Evolutionary conservation across 1,140 invertebrate species (phyloP).

Genomic region (Rhopalosiphum padi): DNA sequence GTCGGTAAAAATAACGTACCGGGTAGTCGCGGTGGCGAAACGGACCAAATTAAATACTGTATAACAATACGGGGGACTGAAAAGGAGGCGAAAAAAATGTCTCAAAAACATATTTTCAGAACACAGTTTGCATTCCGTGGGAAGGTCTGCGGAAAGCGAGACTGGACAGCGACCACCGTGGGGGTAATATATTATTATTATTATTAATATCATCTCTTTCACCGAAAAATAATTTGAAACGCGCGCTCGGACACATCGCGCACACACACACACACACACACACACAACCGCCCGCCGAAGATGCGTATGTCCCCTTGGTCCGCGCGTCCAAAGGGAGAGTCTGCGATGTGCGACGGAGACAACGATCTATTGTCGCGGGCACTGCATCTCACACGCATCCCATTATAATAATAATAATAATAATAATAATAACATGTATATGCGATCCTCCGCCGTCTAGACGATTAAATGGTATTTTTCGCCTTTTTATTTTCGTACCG

Average conservation of each 20-base stretch:
- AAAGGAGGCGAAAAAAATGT: too few species aligned
- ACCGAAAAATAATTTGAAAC: background rate
- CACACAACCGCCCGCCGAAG: background rate
- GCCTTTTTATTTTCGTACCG: slow-evolving; percentile 49
- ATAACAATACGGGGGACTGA: too few species aligned
- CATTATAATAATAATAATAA: background rate
- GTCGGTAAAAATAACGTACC: too few species aligned
- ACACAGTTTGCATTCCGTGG: background rate
- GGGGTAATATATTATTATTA: background rate
- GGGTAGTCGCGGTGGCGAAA: too few species aligned
- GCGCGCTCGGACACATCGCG: background rate
- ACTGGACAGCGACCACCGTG: background rate
- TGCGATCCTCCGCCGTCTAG: slow-evolving; percentile 29
- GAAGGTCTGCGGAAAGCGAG: background rate
- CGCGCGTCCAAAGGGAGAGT: background rate
- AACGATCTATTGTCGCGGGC: background rate
- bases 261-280: too few species aligned
- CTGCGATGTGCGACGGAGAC: background rate
- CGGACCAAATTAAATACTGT: too few species aligned
- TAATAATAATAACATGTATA: background rate
- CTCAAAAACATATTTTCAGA: background rate
- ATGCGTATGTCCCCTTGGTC: background rate
- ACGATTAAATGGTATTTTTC: slow-evolving; percentile 52
- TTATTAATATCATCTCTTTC: background rate
- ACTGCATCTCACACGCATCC: background rate